Evolutionary conservation across 2,888 invertebrate genomes (phyloP), one percentile per base, ranked within the genome.

Genomic region (Pyrrhosoma nymphula): DNA sequence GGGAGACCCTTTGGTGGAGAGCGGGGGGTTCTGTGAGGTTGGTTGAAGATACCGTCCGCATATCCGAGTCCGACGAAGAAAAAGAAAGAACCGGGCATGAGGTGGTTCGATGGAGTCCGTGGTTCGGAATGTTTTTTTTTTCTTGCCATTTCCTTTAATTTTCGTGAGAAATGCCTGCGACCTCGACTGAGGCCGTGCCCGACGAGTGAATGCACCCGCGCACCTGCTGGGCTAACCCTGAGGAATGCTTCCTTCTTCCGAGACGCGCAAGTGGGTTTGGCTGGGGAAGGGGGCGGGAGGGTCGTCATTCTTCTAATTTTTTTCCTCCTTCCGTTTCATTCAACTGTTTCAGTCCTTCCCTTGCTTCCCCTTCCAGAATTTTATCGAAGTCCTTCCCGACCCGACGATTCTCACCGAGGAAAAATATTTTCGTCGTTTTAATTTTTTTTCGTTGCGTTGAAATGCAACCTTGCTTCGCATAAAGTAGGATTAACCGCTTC

Each of bases 101-200:
- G n/a, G 75, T 35, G 35, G 16, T 35, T 16, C 8, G 35, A 4
- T 30, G 82, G 30, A 35, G 82, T 82, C 30, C 16, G 30, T 30
- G 82, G 82, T 30, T 35, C 30, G 30, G 35, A 18, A 35, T 35
- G 35, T 69, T 26, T 69, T 69, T 69, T 69, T n/a, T 10, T 26
- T 60, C 20, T 60, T 60, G 6, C 20, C 69, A 12, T n/a, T 69
- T n/a, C n/a, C 26, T 35, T 82, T 82, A 82, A 82, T 82, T 82
- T 82, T 82, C 35, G 82, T 82, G 82, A 35, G 35, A 63, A 69
- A 69, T 93, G 69, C 93, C 93, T 93, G 91, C 60, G 91, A 91
- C 91, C 91, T 91, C 91, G 39, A 23, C 63, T 14, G 91, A 63
- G 91, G 91, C 91, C 91, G 91, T 23, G 35, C 35, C 91, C 39